phyloP scores from a whole-genome alignment of 2,888 invertebrate genomes.

The Erebia palarica region DNA sequence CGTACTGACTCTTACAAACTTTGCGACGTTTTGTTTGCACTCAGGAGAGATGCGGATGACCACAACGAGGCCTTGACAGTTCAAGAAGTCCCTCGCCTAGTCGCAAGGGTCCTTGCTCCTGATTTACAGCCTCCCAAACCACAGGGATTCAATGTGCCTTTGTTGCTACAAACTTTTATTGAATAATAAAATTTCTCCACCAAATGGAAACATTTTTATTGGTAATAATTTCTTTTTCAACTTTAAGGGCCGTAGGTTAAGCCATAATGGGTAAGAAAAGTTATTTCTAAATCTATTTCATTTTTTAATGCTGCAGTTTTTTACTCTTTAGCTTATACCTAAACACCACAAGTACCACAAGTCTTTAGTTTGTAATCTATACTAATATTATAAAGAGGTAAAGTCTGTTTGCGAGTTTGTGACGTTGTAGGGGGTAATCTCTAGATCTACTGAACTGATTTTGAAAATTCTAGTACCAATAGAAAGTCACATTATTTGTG shows the following conservation, averaged over 20 bases:
- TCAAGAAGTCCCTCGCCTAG: slow-evolving; percentile 71
- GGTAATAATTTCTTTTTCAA: slow-evolving; percentile 74
- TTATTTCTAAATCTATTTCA: slow-evolving; percentile 24
- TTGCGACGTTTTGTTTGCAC: slow-evolving; percentile 52
- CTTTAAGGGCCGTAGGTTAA: slow-evolving; percentile 48
- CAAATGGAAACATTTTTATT: slow-evolving; percentile 76
- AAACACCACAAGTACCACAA: background rate
- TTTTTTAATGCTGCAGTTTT: slow-evolving; percentile 11
- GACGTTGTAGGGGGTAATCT: too few relatives aligned
- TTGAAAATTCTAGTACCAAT: too few relatives aligned
- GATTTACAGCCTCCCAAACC: slow-evolving; percentile 78
- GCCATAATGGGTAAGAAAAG: slow-evolving; percentile 45
- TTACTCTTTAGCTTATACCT: background rate
- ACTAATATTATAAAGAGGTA: too few relatives aligned
- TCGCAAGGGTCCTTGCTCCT: slow-evolving; percentile 71
- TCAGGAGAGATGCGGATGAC: slow-evolving; percentile 62
- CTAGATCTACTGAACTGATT: too few relatives aligned
- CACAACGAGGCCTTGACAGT: slow-evolving; percentile 76
- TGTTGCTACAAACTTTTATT: slow-evolving; percentile 77
- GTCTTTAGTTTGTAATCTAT: too few relatives aligned
- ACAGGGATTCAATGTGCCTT: slow-evolving; percentile 78
- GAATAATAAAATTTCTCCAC: slow-evolving; percentile 79
- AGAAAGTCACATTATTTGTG: too few relatives aligned
- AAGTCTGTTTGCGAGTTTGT: too few relatives aligned
- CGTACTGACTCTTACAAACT: slow-evolving; percentile 1